A percentile compares a stretch with the other conserved stretches of the same genome.
Conservation (phyloP, 2,797 vertebrate species). For the Typhlichthys eigenmanni region DNA sequence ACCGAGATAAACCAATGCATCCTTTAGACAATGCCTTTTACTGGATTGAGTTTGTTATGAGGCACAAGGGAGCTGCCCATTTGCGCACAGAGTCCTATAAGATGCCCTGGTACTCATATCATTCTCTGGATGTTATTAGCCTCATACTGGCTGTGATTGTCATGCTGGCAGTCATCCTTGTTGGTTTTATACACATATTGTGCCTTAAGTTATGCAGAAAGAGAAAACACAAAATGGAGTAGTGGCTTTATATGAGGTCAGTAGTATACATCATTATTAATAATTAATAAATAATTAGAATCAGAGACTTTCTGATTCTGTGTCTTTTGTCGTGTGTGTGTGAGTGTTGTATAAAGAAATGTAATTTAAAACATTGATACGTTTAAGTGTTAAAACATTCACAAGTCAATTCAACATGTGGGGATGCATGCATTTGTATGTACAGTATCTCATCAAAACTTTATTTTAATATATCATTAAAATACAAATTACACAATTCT, state of each 20-base stretch:
- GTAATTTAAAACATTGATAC: too few species aligned
- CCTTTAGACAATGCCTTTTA: constrained; percentile 67
- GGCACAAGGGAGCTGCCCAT: constrained; percentile 73
- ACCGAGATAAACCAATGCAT: constrained; percentile 63
- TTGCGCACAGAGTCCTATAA: constrained; percentile 71
- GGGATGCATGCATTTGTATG: too few species aligned
- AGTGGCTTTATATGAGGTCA: constrained; percentile 9
- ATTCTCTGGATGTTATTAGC: constrained; percentile 70
- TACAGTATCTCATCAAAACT: too few species aligned
- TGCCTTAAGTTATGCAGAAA: constrained; percentile 58
- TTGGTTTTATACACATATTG: constrained; percentile 46
- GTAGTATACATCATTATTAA: too few species aligned
- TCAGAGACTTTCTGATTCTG: too few species aligned
- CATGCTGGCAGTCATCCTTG: constrained; percentile 31
- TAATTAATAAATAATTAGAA: too few species aligned
- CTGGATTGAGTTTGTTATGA: constrained; percentile 77
- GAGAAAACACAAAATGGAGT: constrained; percentile 71
- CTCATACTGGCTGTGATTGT: constrained; percentile 44
- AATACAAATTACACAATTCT: too few species aligned
- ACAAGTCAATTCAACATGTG: too few species aligned
- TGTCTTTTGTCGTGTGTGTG: too few species aligned
- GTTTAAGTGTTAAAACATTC: too few species aligned
- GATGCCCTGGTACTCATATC: constrained; percentile 73
- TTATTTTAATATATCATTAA: too few species aligned
- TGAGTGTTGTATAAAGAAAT: too few species aligned